phyloP scores from a whole-genome alignment of 2,797 vertebrate species.

The Syncerus caffer region DNA sequence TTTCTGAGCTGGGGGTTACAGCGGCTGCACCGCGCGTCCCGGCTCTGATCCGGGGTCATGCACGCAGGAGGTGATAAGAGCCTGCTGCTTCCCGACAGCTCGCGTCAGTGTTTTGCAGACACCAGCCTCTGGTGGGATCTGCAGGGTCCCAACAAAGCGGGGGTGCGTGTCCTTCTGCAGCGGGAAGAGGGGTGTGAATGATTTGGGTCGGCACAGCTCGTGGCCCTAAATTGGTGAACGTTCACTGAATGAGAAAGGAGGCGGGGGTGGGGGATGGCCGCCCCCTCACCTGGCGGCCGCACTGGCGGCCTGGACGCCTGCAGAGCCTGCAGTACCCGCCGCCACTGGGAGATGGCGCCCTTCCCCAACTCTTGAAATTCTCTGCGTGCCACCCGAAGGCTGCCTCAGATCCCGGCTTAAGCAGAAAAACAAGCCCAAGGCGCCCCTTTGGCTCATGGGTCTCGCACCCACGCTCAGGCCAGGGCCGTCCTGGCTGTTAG shows the following conservation, averaged over 20 bases:
- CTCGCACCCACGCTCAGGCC: background rate
- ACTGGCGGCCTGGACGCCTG: fast-evolving
- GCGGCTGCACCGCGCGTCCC: fast-evolving
- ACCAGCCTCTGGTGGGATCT: background rate
- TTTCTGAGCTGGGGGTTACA: background rate
- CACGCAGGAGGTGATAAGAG: background rate
- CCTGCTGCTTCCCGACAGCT: background rate
- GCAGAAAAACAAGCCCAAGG: background rate
- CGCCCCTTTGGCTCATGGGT: background rate
- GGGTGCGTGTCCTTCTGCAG: background rate
- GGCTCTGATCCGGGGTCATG: background rate
- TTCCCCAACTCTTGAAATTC: constrained; percentile 25
- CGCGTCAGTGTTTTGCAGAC: background rate
- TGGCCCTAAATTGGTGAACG: background rate
- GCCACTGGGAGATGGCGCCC: constrained; percentile 55
- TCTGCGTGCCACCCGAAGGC: background rate
- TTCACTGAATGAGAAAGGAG: background rate
- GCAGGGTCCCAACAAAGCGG: background rate
- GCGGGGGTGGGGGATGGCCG: fast-evolving
- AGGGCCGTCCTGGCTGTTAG: no score
- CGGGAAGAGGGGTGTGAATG: background rate
- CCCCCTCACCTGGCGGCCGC: background rate
- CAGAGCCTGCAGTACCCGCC: constrained; percentile 27
- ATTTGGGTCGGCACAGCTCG: background rate
- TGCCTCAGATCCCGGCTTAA: background rate